Percentiles rank a stretch among this genome's conserved stretches.
Evolutionary conservation across 1,140 invertebrate species (phyloP).

Genomic region (Drosophila pseudoobscura): DNA sequence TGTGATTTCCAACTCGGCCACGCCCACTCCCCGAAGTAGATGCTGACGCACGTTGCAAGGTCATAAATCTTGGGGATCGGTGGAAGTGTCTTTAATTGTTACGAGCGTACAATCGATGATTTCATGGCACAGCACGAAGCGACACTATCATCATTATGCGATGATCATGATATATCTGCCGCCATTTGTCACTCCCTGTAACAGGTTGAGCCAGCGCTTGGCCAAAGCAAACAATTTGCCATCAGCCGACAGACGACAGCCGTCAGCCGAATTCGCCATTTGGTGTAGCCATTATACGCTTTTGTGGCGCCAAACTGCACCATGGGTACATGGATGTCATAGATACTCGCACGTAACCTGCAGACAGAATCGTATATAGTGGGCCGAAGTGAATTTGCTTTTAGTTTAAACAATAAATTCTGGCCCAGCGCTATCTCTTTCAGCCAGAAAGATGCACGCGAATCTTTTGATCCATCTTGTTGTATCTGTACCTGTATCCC

Average conservation of each 20-base stretch:
- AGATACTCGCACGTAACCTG: constrained; percentile 21
- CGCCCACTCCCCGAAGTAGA: constrained; percentile 22
- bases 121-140: constrained; percentile 49
- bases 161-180: constrained; percentile 77
- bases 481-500: neutral
- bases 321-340: constrained; percentile 27
- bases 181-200: constrained; percentile 72
- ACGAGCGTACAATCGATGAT: constrained; percentile 46
- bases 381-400: constrained; percentile 42
- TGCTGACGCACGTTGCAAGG: constrained; percentile 59
- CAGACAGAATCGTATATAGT: constrained; percentile 27
- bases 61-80: constrained; percentile 59
- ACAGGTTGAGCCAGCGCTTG: constrained; percentile 72
- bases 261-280: constrained; percentile 40
- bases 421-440: constrained; percentile 33
- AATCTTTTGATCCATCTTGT: constrained; percentile 1
- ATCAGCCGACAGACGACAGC: neutral
- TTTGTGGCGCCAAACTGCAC: constrained; percentile 56
- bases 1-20: constrained; percentile 17
- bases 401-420: constrained; percentile 76
- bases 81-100: constrained; percentile 69
- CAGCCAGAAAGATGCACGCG: constrained; percentile 29
- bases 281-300: constrained; percentile 70
- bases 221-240: constrained; percentile 64
- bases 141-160: constrained; percentile 54